Evolutionary conservation across 2,888 invertebrate genomes (phyloP), one percentile per base, ranked within the genome.

Genomic region (Hirtodrosophila duncani): DNA sequence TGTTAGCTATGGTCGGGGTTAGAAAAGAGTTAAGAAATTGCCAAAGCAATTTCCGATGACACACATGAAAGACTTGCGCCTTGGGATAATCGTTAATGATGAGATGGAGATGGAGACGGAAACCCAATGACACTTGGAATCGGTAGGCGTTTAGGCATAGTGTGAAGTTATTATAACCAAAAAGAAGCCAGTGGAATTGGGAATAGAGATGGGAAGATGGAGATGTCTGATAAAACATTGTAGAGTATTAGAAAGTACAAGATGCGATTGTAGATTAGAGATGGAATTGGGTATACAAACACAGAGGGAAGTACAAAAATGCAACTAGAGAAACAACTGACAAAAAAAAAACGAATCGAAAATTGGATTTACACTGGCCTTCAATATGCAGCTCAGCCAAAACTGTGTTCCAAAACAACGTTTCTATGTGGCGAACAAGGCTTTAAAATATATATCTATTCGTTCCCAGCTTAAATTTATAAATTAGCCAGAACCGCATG

Each of bases 31-130:
- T 7, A 29, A 30, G 26, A 20, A 30, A 9, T 10, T 33, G 13
- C 36, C 63, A 36, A 52, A 56, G 67, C 64, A 69, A 75, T 78
- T 72, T 72, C 71, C 79, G 71, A 64, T 64, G 79, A 78, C 71
- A 74, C 66, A 72, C 75, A 67, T 59, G 66, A 71, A 56, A 42
- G 57, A 66, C 53, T 44, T 20, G 44, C 46, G 56, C 74, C 78
- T 48, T 55, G 57, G 72, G 53, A 77, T 60, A 68, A 72, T 64
- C 69, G 60, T 43, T 51, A 46, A 42, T 46, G 30, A 50, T 43
- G 68, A 37, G 29, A 13, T 26, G 21, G 27, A 13, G 3, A 26
- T n/a, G 14, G 6, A 23, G 42, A 4, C 66, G 58, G 58, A 58
- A 46, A 46, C 24, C 50, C 37, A 39, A 44, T 24, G 41, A 46